Base-by-base conservation (phyloP, 2,797 vertebrate species). In the Odontamblyopus rebecca region DNA sequence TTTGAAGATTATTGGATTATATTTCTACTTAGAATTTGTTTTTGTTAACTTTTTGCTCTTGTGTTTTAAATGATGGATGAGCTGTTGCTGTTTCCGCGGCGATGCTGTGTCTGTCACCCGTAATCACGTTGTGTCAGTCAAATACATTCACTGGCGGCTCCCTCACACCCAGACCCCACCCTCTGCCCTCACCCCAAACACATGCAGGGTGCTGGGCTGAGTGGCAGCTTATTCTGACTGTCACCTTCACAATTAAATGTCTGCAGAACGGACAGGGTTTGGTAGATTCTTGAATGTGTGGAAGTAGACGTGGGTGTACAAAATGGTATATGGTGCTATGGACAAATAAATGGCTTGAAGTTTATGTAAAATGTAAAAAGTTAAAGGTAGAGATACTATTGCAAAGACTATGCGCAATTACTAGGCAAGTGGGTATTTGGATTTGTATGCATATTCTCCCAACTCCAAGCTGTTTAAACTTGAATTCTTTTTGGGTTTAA, bases 81-180 rank as follows among this genome's bases (percentile, higher is more conserved):
- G 35, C 32, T 65, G 57, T 69, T 57, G 54, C 5, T 9, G 11
- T 76, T 73, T 83, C 80, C 71, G 2, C 35, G 74, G 77, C 73
- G 73, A 66, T 35, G 32, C 77, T 75, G 72, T 61, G 82, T 85
- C 78, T 82, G 83, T 87, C 83, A 88, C 81, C 81, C 73, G 86
- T 86, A 89, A 90, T 91, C 88, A 89, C 74, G 67, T 61, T 73
- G 73, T 87, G 87, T 91, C 90, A 87, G 84, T 91, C 89, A 89
- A 79, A 81, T 85, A 83, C 82, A 77, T 83, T 89, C 84, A 82
- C 79, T 79, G 81, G 80, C 82, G 83, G 90, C 86, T 89, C 89
- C 86, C 86, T 90, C 87, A 87, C 82, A 82, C 84, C 61, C 69
- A 74, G 79, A 82, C 82, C 84, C 19, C 53, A 54, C 44, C 44